A percentile compares a stretch with the other conserved stretches of the same genome.
Evolutionary conservation across 2,888 invertebrate species (phyloP).

Genomic region (Lepidochitona cinerea): DNA sequence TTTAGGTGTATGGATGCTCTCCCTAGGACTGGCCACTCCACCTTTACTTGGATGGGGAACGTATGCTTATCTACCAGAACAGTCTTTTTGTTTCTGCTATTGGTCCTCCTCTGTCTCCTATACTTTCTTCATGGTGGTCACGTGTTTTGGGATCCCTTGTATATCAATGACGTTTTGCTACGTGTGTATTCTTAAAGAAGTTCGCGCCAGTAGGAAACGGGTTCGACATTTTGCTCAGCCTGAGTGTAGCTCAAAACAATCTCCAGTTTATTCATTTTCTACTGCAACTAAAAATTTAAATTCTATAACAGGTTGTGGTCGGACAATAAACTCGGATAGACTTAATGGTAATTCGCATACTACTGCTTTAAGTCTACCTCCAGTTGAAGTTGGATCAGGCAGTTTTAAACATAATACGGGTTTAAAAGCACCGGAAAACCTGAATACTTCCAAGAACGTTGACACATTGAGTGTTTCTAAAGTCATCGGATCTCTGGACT

Average conservation of each 20-base stretch:
- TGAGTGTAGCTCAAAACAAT: not conserved
- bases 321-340: not conserved
- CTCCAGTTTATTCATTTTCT: too few relatives aligned
- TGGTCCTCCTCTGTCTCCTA: slow-evolving; percentile 55
- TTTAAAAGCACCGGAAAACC: not conserved
- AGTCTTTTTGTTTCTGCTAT: slow-evolving; percentile 61
- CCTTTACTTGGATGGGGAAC: slow-evolving; percentile 60
- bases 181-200: slow-evolving; percentile 42
- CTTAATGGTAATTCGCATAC: not conserved
- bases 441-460: not conserved
- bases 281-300: not conserved
- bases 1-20: slow-evolving; percentile 51
- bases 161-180: slow-evolving; percentile 59
- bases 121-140: slow-evolving; percentile 61
- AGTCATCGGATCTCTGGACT: too few relatives aligned
- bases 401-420: too few relatives aligned
- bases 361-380: not conserved
- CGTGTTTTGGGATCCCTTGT: slow-evolving; percentile 61
- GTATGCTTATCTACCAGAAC: slow-evolving; percentile 50
- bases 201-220: slow-evolving; percentile 38
- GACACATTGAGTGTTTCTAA: not conserved
- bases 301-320: not conserved
- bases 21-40: slow-evolving; percentile 47
- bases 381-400: not conserved
- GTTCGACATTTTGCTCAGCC: not conserved